A percentile compares a stretch with the other conserved stretches of the same genome.
Evolutionary conservation across 2,797 vertebrate species (phyloP).

Genomic region (Eulemur coronatus): DNA sequence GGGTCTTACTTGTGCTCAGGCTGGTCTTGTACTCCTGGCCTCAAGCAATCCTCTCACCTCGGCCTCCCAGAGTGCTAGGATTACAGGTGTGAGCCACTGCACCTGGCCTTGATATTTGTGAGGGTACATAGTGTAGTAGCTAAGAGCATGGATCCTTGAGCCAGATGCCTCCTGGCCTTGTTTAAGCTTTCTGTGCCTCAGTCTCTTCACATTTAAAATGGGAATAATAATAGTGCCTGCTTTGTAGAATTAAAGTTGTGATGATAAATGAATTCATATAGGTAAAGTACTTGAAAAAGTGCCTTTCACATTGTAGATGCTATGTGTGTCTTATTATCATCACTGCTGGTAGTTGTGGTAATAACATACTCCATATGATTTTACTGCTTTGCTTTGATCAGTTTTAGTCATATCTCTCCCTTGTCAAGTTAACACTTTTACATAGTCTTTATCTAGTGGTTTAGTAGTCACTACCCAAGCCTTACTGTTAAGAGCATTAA

Average conservation of each 20-base stretch:
- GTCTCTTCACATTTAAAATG: not conserved
- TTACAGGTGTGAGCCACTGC: not conserved
- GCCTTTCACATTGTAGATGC: not conserved
- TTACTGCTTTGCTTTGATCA: not conserved
- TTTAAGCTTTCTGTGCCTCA: not conserved
- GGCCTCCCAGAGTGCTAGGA: not conserved
- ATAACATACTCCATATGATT: not conserved
- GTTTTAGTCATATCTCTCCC: not conserved
- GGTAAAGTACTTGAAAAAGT: not conserved
- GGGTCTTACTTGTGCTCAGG: not conserved
- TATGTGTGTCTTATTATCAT: not conserved
- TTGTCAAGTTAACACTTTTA: not conserved
- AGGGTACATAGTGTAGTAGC: too few species aligned
- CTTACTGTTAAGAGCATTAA: not conserved
- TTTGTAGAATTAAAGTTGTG: not conserved
- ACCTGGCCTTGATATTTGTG: not conserved
- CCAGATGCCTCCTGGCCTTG: not conserved
- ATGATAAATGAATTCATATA: not conserved
- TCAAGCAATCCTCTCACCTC: not conserved
- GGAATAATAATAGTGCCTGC: not conserved
- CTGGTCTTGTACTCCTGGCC: not conserved
- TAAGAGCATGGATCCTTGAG: not conserved
- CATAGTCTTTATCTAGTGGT: not conserved
- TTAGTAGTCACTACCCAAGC: not conserved
- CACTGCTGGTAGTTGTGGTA: rapidly evolving